Base-by-base conservation (phyloP, 2,888 invertebrate genomes). In the Patella ulyssiponensis region DNA sequence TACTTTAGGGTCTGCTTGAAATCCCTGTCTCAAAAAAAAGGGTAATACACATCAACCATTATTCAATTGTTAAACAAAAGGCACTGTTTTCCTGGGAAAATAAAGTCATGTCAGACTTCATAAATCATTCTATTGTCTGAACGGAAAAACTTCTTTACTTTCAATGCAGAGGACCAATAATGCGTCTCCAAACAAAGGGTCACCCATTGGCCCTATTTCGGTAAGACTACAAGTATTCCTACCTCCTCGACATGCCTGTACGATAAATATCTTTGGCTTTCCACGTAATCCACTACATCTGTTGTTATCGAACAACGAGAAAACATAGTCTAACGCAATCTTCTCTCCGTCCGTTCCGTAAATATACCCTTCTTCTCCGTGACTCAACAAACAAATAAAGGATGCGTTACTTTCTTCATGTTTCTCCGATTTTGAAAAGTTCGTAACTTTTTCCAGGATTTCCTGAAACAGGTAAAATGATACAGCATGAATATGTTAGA, bases 201-300 rank as follows among this genome's bases (percentile, higher is more conserved):
- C 33, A 33, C 33, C 3, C 33, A 4, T 33, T 33, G 33, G 33
- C 44, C 44, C 9, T 44, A 7, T 44, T 7, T 44, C 9, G 9
- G 9, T 44, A 44, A 44, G 44, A 44, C 0, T 7, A 44, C 44
- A 44, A 9, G 44, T 44, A 44, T 44, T 44, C 82, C 80, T 79
- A 90, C 90, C 88, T 85, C 90, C 90, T 33, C 88, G 82, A 74
- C 90, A 90, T 9, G 89, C 88, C 74, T 90, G 89, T 9, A 90
- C 86, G n/a, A 90, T 86, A 78, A 90, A 88, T 12, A 90, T 83
- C 71, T 90, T 90, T 1, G 90, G 89, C 79, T 90, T 90, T 58
- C 87, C 86, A n/a, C 86, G 77, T 69, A 90, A 83, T 27, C 77
- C 74, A 27, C 83, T 82, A 80, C 89, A 90, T 73, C 86, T 81